Conservation (phyloP, 2,888 invertebrate species). For the Oxyteleia sp. region DNA sequence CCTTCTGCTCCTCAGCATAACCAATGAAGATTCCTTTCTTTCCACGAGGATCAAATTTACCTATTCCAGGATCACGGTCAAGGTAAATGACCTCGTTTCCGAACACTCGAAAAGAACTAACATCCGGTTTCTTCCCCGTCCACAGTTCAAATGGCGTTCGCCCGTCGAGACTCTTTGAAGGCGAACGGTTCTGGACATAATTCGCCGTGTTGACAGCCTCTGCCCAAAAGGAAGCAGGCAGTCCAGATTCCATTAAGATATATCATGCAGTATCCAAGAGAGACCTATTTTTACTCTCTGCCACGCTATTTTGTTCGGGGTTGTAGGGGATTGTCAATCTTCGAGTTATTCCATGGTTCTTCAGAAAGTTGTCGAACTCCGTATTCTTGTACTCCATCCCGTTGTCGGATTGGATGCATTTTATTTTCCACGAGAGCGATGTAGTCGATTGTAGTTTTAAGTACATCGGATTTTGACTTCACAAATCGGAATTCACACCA, state of each 20-base stretch:
- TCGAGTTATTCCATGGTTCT: conserved; percentile 25
- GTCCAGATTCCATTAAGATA: conserved; percentile 49
- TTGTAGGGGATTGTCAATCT: conserved; percentile 22
- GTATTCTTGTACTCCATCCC: conserved; percentile 19
- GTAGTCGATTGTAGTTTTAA: conserved; percentile 68
- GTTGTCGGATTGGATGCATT: conserved; percentile 35
- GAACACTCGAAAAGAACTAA: conserved; percentile 57
- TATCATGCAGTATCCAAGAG: conserved; percentile 72
- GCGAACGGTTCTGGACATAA: conserved; percentile 65
- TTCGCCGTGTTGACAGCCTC: conserved; percentile 38
- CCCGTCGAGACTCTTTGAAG: conserved; percentile 39
- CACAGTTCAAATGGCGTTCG: conserved; percentile 61
- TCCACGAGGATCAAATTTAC: conserved; percentile 52
- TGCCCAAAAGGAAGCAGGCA: conserved; percentile 35
- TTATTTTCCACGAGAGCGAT: conserved; percentile 65
- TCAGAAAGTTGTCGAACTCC: conserved; percentile 10
- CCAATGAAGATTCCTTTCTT: conserved; percentile 28
- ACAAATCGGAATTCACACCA: conserved; percentile 65
- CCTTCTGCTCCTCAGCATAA: conserved; percentile 14
- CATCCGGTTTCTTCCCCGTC: conserved; percentile 33
- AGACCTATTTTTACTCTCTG: conserved; percentile 39
- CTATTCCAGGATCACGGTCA: conserved; percentile 41
- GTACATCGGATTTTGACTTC: conserved; percentile 61
- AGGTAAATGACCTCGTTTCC: conserved; percentile 38
- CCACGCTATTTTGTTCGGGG: conserved; percentile 27